phyloP scores from a whole-genome alignment of 2,888 invertebrate species.

The Nomada hirtipes region DNA sequence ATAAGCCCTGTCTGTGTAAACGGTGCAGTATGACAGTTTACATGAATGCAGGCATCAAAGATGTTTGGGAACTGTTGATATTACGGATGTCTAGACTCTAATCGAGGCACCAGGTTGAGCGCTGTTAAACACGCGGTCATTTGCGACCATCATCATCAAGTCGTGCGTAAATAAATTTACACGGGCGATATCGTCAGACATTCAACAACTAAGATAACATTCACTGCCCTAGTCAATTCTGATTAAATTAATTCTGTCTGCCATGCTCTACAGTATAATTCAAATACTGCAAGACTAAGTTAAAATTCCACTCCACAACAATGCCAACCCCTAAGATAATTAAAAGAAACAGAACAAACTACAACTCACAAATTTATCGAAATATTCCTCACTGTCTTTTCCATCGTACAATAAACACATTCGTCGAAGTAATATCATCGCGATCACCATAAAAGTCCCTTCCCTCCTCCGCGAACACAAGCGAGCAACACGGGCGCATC shows the following conservation, averaged over 20 bases:
- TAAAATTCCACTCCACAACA: too few species aligned
- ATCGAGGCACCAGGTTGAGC: slow-evolving; percentile 24
- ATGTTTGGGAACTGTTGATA: slow-evolving; percentile 50
- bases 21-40: slow-evolving; percentile 42
- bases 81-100: slow-evolving; percentile 49
- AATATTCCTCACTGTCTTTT: too few species aligned
- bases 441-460: neutral
- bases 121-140: slow-evolving; percentile 40
- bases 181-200: neutral
- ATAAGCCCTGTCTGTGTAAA: slow-evolving; percentile 46
- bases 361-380: too few species aligned
- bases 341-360: too few species aligned
- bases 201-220: neutral
- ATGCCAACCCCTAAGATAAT: too few species aligned
- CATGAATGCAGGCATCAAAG: slow-evolving; percentile 55
- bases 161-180: slow-evolving; percentile 20
- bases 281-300: too few species aligned
- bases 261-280: too few species aligned
- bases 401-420: too few species aligned
- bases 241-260: neutral
- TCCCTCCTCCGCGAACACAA: neutral
- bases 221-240: neutral
- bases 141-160: slow-evolving; percentile 15
- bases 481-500: neutral
- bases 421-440: neutral